Percentiles rank a stretch among this genome's conserved stretches.
Evolutionary conservation across 92 coral and sea anemone species (phyloP).

Genomic region (Epizoanthus stellaris): DNA sequence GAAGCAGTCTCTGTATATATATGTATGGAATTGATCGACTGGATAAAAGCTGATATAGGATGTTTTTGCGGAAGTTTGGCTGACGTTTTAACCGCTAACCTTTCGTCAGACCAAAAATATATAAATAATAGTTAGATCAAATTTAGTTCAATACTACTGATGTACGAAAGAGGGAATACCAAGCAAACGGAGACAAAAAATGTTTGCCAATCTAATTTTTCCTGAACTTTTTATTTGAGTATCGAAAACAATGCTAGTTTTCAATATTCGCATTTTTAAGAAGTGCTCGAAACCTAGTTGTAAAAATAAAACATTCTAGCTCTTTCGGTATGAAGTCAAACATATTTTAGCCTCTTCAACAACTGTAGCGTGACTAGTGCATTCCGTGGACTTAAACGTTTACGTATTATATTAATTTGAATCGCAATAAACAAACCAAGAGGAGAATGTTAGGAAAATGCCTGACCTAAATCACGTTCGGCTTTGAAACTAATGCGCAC

Average conservation of each 20-base stretch:
- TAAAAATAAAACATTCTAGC: background rate
- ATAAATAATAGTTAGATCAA: too few relatives aligned
- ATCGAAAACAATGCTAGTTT: background rate
- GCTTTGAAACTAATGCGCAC: too few relatives aligned
- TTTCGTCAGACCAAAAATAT: too few relatives aligned
- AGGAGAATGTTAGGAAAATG: too few relatives aligned
- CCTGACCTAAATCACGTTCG: too few relatives aligned
- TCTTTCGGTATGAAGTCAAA: background rate
- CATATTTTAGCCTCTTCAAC: background rate
- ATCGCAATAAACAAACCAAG: constrained; percentile 1
- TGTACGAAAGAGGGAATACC: background rate
- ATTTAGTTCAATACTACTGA: too few relatives aligned
- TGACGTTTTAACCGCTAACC: too few relatives aligned
- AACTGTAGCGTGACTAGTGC: background rate
- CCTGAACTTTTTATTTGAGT: background rate
- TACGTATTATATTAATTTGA: background rate
- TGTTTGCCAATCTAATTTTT: background rate
- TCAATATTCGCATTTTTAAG: background rate
- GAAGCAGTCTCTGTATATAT: too few relatives aligned
- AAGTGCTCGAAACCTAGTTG: background rate
- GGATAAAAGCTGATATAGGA: too few relatives aligned
- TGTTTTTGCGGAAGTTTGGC: too few relatives aligned
- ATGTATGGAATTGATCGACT: too few relatives aligned
- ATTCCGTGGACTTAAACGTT: background rate
- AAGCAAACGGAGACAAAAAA: background rate